Evolutionary conservation across 2,113 vertebrate genomes (phyloP).

Genomic region (Machaerirhynchus nigripectus): DNA sequence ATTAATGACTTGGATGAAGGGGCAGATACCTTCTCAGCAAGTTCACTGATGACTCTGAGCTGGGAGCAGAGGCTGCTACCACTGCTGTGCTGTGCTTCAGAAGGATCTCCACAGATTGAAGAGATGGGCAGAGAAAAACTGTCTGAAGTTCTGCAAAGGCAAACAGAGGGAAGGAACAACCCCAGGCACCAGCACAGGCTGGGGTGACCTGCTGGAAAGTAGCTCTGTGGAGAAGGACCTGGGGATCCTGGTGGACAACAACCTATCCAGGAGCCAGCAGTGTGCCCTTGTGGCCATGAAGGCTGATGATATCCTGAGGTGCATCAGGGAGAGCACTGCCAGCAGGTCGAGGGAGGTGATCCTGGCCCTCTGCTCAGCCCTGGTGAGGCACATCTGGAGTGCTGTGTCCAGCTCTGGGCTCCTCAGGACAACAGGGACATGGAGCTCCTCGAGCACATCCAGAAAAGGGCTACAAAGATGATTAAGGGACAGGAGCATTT

Average conservation of each 20-base stretch:
- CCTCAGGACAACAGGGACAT: not conserved
- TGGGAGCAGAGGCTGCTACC: too few species aligned
- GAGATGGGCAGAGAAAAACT: too few species aligned
- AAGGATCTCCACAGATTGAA: too few species aligned
- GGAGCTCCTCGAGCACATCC: not conserved
- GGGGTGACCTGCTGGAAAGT: not conserved
- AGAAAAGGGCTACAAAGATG: too few species aligned
- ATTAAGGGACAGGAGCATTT: not conserved
- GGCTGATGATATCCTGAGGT: rapidly evolving
- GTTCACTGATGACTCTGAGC: too few species aligned
- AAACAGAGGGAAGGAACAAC: not conserved
- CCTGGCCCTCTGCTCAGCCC: not conserved
- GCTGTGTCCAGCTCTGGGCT: not conserved
- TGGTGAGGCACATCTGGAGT: not conserved
- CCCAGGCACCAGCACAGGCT: rapidly evolving
- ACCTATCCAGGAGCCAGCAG: not conserved
- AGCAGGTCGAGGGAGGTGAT: not conserved
- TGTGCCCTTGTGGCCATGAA: not conserved
- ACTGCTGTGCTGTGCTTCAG: too few species aligned
- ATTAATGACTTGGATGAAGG: too few species aligned
- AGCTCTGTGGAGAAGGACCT: not conserved
- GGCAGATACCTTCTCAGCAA: too few species aligned
- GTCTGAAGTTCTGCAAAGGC: not conserved
- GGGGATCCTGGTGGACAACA: too few species aligned
- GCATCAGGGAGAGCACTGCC: not conserved